Base-by-base conservation (phyloP, 1,140 invertebrate genomes). In the Hycleus phaleratus region DNA sequence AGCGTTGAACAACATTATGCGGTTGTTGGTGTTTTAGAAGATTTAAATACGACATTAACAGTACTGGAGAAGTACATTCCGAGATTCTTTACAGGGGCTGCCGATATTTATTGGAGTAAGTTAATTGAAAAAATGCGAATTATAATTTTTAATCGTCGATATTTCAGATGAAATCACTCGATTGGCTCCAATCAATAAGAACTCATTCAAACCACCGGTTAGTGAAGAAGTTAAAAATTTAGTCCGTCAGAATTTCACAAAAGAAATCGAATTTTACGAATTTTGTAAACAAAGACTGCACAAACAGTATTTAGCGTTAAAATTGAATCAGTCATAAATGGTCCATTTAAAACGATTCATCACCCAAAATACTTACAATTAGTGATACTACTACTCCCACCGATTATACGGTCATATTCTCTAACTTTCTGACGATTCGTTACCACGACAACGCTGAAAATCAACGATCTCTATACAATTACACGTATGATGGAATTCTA, bases 231-330 rank as follows among this genome's bases (percentile, higher is more conserved):
- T 93, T 0, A 93, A 93, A 73, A 82, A 93, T 25, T 83, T 93
- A n/a, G 88, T 94, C 0, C 78, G 90, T 58, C 80, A 79, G 44
- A 93, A 94, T 71, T 92, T 95, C 69, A 93, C 91, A 0, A 79
- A 86, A 52, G 92, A 95, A 76, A 90, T 93, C 18, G 91, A 94
- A 70, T 93, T 95, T 71, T 95, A 93, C 73, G 85, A 93, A 68
- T 95, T 94, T 69, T 93, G 90, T 69, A 84, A 83, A 64, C 90
- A 93, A 72, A 77, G 91, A 65, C 75, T 95, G 6, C 84, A 93
- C 64, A 81, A 84, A 70, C 91, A 94, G 71, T 80, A 88, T 58
- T 74, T 86, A 38, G 89, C 90, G 0, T 75, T 90, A 4, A 78
- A 84, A 67, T 52, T 75, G 9, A 48, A 47, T 5, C 59, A 66